phyloP scores from a whole-genome alignment of 1,140 invertebrate species.

The Sinonovacula constricta region DNA sequence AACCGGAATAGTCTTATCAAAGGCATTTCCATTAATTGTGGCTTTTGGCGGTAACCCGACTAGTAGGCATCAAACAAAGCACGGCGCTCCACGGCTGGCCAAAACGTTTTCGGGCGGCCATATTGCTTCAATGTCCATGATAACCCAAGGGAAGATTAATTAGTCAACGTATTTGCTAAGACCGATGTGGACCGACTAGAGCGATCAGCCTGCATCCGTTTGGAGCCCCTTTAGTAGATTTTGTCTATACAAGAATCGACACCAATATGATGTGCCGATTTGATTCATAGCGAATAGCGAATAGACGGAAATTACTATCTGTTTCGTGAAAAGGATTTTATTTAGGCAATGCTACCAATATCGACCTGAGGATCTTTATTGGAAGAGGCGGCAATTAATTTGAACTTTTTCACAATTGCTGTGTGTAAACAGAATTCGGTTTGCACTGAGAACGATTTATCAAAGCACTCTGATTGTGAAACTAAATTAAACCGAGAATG shows the following conservation, averaged over 20 bases:
- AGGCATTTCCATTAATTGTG: constrained; percentile 33
- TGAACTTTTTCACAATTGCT: constrained; percentile 38
- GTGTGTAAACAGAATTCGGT: constrained; percentile 44
- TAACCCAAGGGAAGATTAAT: not conserved
- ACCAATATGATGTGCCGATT: not conserved
- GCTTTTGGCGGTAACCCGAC: constrained; percentile 1
- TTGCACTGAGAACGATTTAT: constrained; percentile 34
- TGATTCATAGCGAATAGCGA: not conserved
- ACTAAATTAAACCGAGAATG: not conserved
- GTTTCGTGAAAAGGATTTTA: not conserved
- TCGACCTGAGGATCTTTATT: constrained; percentile 50
- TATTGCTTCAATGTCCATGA: not conserved
- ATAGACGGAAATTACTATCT: not conserved
- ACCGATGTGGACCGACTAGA: not conserved
- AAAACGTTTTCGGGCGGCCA: not conserved
- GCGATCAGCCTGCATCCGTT: not conserved
- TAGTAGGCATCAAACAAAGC: not conserved
- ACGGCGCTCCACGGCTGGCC: not conserved
- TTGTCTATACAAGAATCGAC: not conserved
- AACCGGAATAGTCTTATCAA: constrained; percentile 29
- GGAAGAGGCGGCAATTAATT: constrained; percentile 47
- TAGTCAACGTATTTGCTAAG: not conserved
- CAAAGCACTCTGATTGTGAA: constrained; percentile 1
- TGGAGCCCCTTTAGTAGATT: not conserved
- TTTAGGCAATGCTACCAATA: not conserved